Conservation (phyloP, 2,113 vertebrate genomes). For the Redunca redunca region DNA sequence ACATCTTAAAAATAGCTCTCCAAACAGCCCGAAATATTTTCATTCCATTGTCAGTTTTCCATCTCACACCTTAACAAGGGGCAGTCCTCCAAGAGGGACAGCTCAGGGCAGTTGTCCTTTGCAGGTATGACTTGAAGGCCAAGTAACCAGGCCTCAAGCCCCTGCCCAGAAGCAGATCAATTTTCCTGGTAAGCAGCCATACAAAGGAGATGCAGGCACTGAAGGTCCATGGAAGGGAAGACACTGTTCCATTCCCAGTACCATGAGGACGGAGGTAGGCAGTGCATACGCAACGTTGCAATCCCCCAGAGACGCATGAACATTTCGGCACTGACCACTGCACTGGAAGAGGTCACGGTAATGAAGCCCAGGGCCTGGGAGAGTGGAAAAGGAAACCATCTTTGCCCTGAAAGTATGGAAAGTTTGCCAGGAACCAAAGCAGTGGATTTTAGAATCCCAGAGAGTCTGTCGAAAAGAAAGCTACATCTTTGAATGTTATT, state of each 20-base stretch:
- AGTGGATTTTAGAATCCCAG: conserved; percentile 42
- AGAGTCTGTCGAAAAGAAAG: conserved; percentile 29
- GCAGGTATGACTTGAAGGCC: neutral
- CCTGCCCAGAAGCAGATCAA: neutral
- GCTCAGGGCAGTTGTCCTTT: neutral
- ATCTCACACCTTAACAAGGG: conserved; percentile 42
- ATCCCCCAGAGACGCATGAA: neutral
- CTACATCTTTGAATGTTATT: conserved; percentile 43
- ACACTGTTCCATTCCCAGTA: rapidly evolving
- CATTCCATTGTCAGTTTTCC: conserved; percentile 52
- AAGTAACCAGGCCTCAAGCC: neutral
- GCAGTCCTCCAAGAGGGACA: neutral
- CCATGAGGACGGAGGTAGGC: conserved; percentile 31
- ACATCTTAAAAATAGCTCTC: conserved; percentile 43
- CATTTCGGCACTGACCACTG: neutral
- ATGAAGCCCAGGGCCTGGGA: conserved; percentile 48
- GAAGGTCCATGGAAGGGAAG: neutral
- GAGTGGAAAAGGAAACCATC: conserved; percentile 29
- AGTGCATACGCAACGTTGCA: neutral
- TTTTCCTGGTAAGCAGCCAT: neutral
- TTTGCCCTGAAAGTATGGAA: conserved; percentile 32
- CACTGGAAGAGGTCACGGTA: neutral
- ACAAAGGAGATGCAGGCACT: neutral
- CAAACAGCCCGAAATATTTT: conserved; percentile 29
- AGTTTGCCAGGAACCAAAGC: conserved; percentile 45